phyloP scores from a whole-genome alignment of 2,888 invertebrate species.

The Geotrupes spiniger region DNA sequence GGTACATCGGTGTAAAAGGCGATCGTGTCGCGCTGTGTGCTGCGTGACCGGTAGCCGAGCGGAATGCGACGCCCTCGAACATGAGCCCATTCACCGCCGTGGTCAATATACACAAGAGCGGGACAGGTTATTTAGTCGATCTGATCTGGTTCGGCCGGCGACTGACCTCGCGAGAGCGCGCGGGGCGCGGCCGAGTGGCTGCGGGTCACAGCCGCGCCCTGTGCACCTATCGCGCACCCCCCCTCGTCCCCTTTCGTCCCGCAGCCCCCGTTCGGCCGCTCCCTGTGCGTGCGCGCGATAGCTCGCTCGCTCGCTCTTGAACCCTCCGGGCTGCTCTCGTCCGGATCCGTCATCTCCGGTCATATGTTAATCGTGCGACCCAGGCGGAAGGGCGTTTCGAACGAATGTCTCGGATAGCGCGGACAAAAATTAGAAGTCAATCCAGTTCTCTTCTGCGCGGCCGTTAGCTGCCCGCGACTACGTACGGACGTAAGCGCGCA shows the following conservation, averaged over 20 bases:
- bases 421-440: conserved; percentile 3
- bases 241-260: conserved; percentile 33
- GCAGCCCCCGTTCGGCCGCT: conserved; percentile 19
- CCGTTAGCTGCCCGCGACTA: background rate
- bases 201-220: conserved; percentile 49
- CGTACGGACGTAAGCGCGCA: background rate
- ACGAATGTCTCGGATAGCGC: background rate
- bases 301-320: conserved; percentile 11
- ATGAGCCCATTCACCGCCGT: conserved; percentile 8
- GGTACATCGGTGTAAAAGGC: conserved; percentile 5
- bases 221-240: conserved; percentile 46
- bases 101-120: conserved; percentile 12
- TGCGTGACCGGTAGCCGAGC: conserved; percentile 18
- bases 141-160: conserved; percentile 34
- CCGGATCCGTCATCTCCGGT: conserved; percentile 15
- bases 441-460: background rate
- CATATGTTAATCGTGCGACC: conserved; percentile 10
- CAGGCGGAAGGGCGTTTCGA: conserved; percentile 4
- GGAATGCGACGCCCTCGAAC: conserved; percentile 17
- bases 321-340: conserved; percentile 12
- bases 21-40: conserved; percentile 5
- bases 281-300: conserved; percentile 17
- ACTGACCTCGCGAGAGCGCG: conserved; percentile 35
- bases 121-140: conserved; percentile 26
- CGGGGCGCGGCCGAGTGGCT: conserved; percentile 36